Base-by-base conservation (phyloP, 2,797 vertebrate species). In the Platyrinchus mystaceus region DNA sequence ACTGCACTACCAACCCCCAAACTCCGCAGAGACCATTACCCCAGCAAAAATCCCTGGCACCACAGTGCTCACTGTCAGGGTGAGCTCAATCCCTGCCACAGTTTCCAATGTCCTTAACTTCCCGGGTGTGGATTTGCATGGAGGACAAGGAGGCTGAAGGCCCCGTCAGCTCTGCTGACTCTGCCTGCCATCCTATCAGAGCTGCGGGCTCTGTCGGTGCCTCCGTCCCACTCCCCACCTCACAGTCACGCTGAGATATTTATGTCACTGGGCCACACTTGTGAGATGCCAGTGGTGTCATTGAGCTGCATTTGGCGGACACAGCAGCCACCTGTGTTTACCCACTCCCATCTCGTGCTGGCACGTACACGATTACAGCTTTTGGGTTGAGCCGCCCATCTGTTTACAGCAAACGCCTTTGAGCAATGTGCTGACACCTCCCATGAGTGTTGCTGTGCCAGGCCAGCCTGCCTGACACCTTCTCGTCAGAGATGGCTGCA, bases 291-390 rank as follows among this genome's bases (percentile, higher is more conserved):
- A 3, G 21, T 74, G 6, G 12, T 79, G 59, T 87, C 84, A 76
- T 3, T 66, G 77, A 77, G 64, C 59, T 49, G 53, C 19, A 6
- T 67, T 84, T 92, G 75, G 91, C 10, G 3, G 77, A 20, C 3
- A 3, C 49, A 59, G 81, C 71, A 79, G 94, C 68, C 93, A 85
- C 91, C 84, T 92, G 84, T 91, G 87, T 94, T 94, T 93, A 87
- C 87, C 73, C 12, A 0, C 58, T 90, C 60, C 47, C 0, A 0
- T 87, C 71, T 83, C 23, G 0, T 69, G 53, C 78, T 84, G 92
- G 78, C 87, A 77, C 5, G 1, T 37, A 67, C 47, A 16, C 1
- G 4, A 91, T 92, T 89, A 44, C 84, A 93, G 84, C 87, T 93
- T 90, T 90, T 22, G 0, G 43, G 70, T 82, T 68, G 71, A 80